These are phyloP conservation scores for Microcebus lehilahytsara DNA, from an alignment of 2,113 vertebrate species.

Conservation along the genomic window DNA sequence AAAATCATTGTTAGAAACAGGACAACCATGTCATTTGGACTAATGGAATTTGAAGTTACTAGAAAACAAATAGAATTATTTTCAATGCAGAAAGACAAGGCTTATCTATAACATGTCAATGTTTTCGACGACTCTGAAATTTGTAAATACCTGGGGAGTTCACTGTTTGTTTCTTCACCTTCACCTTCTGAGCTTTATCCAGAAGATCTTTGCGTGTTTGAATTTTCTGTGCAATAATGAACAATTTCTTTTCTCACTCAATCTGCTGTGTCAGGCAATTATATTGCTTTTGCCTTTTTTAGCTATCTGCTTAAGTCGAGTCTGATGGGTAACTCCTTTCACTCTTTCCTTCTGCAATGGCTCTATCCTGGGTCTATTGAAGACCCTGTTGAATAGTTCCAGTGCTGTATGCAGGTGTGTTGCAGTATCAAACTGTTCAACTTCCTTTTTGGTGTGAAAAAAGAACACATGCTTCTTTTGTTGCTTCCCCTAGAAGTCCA, in stretches of 20 bases:
- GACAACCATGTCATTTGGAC: not conserved
- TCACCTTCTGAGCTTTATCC: constrained; percentile 94
- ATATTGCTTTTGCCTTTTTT: constrained; percentile 90
- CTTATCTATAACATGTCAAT: constrained; percentile 79
- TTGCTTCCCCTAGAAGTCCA: constrained; percentile 89
- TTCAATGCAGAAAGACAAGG: not conserved
- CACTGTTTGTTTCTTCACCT: constrained; percentile 91
- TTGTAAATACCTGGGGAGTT: constrained; percentile 93
- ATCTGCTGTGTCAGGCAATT: constrained; percentile 92
- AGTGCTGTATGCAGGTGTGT: constrained; percentile 90
- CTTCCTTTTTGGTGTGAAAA: constrained; percentile 91
- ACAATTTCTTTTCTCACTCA: constrained; percentile 94
- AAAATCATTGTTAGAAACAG: constrained; percentile 43
- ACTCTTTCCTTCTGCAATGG: constrained; percentile 88
- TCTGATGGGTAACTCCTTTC: constrained; percentile 83
- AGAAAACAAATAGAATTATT: not conserved
- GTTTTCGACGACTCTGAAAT: constrained; percentile 92
- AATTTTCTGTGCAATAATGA: constrained; percentile 95
- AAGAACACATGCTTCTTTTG: constrained; percentile 92
- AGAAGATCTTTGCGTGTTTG: constrained; percentile 95
- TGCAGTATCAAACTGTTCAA: constrained; percentile 90
- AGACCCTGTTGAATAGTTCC: constrained; percentile 90
- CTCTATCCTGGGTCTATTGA: constrained; percentile 92
- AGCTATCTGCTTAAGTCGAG: constrained; percentile 84
- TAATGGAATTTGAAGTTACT: constrained; percentile 22